Percentiles rank a stretch among this genome's conserved stretches.
Conservation (phyloP, 2,888 invertebrate species). For the Scaptomyza caliginosa region DNA sequence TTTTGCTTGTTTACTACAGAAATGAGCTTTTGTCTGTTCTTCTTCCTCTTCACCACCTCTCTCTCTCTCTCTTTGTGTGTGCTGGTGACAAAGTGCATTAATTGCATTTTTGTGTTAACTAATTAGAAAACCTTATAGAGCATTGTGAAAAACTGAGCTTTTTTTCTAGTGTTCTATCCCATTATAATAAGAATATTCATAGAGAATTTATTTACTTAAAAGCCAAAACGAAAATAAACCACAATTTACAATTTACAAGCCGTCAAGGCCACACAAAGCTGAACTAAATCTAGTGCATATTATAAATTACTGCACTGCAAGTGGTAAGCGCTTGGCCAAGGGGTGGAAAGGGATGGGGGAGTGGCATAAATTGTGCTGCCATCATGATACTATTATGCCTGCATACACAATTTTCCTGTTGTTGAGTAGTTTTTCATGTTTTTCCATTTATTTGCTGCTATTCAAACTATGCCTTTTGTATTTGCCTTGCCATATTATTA, state of each 20-base stretch:
- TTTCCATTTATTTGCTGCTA: conserved; percentile 28
- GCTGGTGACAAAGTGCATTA: conserved; percentile 19
- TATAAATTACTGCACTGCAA: conserved; percentile 24
- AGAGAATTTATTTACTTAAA: neutral
- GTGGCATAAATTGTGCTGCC: conserved; percentile 7
- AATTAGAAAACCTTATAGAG: conserved; percentile 30
- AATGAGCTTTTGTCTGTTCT: conserved; percentile 6
- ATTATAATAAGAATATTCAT: no score
- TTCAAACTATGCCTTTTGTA: conserved; percentile 38
- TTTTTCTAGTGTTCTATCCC: no score
- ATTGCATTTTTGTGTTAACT: conserved; percentile 27
- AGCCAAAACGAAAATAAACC: neutral
- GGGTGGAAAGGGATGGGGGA: neutral
- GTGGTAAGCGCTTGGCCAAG: conserved; percentile 35
- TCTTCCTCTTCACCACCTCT: neutral
- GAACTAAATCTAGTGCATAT: conserved; percentile 18
- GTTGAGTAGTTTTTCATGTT: conserved; percentile 68
- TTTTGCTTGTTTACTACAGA: conserved; percentile 12
- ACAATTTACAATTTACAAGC: conserved; percentile 7
- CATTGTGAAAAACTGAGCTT: no score
- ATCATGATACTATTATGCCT: conserved; percentile 35
- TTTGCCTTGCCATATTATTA: conserved; percentile 52
- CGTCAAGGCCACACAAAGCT: conserved; percentile 10
- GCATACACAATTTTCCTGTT: neutral
- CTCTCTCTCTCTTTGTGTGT: neutral